phyloP scores from a whole-genome alignment of 64 coral and sea anemone genomes.

The Actinia tenebrosa region DNA sequence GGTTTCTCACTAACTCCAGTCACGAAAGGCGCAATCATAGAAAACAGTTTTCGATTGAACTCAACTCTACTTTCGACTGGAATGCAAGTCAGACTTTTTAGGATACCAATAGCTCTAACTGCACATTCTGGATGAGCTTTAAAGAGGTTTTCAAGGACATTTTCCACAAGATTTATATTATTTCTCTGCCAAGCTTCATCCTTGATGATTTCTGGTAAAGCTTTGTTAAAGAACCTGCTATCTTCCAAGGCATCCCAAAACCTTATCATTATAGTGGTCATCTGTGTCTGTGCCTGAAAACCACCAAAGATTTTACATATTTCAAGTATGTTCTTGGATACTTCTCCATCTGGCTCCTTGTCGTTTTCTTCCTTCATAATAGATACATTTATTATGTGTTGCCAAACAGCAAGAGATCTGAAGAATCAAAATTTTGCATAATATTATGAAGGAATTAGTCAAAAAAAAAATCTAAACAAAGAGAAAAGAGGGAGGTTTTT shows the following conservation, averaged over 20 bases:
- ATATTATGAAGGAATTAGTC: not conserved
- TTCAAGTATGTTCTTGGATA: slow-evolving; percentile 4
- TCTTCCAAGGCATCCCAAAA: slow-evolving; percentile 9
- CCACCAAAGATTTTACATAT: slow-evolving; percentile 12
- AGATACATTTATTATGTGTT: slow-evolving; percentile 24
- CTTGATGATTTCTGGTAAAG: slow-evolving; percentile 14
- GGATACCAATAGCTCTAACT: slow-evolving; percentile 9
- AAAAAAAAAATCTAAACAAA: too few species aligned
- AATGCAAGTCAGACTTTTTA: too few species aligned
- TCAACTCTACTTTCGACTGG: not conserved
- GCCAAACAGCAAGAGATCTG: slow-evolving; percentile 27
- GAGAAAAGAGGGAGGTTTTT: too few species aligned
- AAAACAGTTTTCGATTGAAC: slow-evolving; percentile 21
- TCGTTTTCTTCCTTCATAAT: not conserved
- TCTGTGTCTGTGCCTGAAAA: not conserved
- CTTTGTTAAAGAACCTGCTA: slow-evolving; percentile 12
- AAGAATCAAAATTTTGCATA: not conserved
- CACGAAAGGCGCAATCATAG: slow-evolving; percentile 33
- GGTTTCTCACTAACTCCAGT: slow-evolving; percentile 30
- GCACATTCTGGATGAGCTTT: slow-evolving; percentile 30
- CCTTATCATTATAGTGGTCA: not conserved
- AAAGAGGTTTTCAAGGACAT: slow-evolving; percentile 36
- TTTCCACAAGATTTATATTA: slow-evolving; percentile 1
- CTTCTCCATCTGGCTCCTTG: not conserved
- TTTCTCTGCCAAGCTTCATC: not conserved